These are phyloP conservation scores for Phrynosoma blainvillii DNA, from an alignment of 2,113 vertebrate species.

Conservation along the genomic window DNA sequence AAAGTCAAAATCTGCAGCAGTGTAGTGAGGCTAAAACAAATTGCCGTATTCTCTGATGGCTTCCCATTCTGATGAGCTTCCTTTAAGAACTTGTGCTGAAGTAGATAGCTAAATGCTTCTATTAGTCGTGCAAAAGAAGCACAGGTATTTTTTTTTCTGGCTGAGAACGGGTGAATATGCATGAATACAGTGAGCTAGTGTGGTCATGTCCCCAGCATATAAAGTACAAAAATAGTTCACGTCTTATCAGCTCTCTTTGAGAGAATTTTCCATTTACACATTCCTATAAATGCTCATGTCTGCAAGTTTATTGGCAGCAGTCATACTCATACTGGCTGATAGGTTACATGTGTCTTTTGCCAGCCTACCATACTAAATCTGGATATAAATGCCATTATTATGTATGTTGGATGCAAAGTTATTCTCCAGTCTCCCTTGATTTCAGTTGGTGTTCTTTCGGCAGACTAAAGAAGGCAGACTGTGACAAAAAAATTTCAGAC, in stretches of 20 bases:
- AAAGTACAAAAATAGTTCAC: constrained; percentile 36
- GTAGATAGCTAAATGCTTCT: constrained; percentile 48
- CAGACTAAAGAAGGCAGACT: neutral
- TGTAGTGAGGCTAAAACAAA: constrained; percentile 66
- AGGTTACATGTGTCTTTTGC: neutral
- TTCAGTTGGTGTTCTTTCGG: neutral
- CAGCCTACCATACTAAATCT: neutral
- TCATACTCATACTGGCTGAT: neutral
- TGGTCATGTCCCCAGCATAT: constrained; percentile 37
- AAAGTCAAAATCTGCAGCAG: constrained; percentile 58
- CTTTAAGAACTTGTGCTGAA: constrained; percentile 58
- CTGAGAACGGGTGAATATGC: constrained; percentile 47
- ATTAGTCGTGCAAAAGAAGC: constrained; percentile 60
- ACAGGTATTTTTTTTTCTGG: constrained; percentile 59
- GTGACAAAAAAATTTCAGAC: neutral
- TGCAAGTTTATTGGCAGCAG: neutral
- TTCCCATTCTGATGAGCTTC: constrained; percentile 60
- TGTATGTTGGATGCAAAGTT: neutral
- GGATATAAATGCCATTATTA: neutral
- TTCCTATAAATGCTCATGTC: neutral
- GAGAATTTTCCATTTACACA: constrained; percentile 1
- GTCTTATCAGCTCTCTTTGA: neutral
- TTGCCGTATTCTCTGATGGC: constrained; percentile 62
- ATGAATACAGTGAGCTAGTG: constrained; percentile 21
- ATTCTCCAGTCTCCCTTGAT: neutral